Evolutionary conservation across 2,888 invertebrate species (phyloP).

Genomic region (Physocephala rufipes): DNA sequence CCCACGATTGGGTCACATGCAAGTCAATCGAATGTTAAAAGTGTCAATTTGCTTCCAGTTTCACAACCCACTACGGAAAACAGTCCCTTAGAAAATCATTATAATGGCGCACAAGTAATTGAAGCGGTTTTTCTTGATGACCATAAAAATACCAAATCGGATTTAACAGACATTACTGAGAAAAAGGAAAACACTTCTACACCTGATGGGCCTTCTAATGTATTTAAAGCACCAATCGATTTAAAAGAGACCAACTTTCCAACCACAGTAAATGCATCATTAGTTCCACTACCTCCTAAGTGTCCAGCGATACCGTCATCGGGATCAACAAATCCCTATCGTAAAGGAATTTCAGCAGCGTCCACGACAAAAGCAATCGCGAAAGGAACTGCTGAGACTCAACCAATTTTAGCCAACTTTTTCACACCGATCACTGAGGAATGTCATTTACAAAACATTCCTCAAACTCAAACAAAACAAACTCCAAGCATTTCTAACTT

Average conservation of each 20-base stretch:
- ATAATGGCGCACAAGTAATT: conserved; percentile 42
- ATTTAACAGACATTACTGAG: neutral
- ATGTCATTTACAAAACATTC: conserved; percentile 43
- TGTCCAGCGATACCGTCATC: neutral
- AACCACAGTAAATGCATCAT: neutral
- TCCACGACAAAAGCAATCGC: neutral
- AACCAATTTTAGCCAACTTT: conserved; percentile 45
- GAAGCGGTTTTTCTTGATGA: conserved; percentile 45
- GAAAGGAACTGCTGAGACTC: neutral
- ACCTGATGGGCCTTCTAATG: conserved; percentile 38
- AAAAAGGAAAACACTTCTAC: conserved; percentile 24
- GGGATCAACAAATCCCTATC: conserved; percentile 42
- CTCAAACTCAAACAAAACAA: neutral
- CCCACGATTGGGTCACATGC: neutral
- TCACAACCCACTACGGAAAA: too few species aligned
- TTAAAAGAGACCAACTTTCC: neutral
- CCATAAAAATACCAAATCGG: conserved; percentile 7
- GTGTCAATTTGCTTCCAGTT: neutral
- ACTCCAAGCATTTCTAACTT: neutral
- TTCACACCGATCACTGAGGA: conserved; percentile 41
- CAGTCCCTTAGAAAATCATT: neutral
- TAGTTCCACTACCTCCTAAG: conserved; percentile 38
- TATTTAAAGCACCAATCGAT: conserved; percentile 20
- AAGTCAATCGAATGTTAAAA: neutral
- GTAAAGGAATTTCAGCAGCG: conserved; percentile 27